Evolutionary conservation across 2,113 vertebrate genomes (phyloP).

Genomic region (Microcebus lehilahytsara): DNA sequence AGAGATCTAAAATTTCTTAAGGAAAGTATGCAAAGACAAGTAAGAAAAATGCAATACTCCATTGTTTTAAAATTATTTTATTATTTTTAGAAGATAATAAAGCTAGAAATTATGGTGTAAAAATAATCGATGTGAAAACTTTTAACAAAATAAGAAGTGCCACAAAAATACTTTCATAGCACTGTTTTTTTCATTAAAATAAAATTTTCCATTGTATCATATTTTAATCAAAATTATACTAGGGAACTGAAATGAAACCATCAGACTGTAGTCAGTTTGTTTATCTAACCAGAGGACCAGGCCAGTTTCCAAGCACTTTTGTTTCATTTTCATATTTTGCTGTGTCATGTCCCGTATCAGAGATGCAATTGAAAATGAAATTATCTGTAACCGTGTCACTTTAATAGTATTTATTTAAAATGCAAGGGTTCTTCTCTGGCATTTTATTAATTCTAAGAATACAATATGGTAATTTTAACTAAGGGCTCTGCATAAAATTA

Average conservation of each 20-base stretch:
- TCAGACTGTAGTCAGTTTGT: conserved; percentile 24
- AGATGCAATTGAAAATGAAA: conserved; percentile 58
- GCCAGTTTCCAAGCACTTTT: conserved; percentile 9
- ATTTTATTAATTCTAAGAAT: conserved; percentile 28
- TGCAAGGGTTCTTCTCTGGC: not conserved
- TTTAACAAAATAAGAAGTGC: not conserved
- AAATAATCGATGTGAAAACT: not conserved
- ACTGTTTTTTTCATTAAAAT: not conserved
- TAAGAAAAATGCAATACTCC: not conserved
- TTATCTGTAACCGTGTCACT: conserved; percentile 47
- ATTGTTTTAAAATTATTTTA: not conserved
- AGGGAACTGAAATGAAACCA: conserved; percentile 8
- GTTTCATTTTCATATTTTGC: conserved; percentile 53
- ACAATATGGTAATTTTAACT: conserved; percentile 46
- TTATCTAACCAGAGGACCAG: conserved; percentile 31
- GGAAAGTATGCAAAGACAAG: too few relatives aligned
- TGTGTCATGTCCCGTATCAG: conserved; percentile 11
- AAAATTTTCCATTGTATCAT: not conserved
- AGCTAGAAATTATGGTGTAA: not conserved
- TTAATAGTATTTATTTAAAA: conserved; percentile 56
- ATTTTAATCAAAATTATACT: conserved; percentile 50
- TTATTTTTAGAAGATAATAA: not conserved
- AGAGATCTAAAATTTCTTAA: not conserved
- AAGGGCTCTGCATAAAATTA: not conserved
- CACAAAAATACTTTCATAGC: not conserved